Conservation (phyloP, 2,113 vertebrate species). For the Onychorhynchus coronatus region DNA sequence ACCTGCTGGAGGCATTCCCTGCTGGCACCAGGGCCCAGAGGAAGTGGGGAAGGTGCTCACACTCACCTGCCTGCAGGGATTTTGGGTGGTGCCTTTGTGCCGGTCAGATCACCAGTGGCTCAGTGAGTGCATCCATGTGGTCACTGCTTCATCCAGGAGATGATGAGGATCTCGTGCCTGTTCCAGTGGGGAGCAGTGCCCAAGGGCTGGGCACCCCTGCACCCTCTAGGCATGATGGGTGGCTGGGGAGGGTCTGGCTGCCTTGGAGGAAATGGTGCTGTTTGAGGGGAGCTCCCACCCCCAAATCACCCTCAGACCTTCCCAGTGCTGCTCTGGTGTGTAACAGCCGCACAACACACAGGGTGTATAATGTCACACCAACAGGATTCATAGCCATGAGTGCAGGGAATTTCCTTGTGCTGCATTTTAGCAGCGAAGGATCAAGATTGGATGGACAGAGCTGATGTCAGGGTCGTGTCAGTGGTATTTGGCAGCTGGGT, state of each 20-base stretch:
- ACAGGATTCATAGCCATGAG: fast-evolving
- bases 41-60: neutral
- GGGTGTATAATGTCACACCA: fast-evolving
- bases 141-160: neutral
- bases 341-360: fast-evolving
- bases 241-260: neutral
- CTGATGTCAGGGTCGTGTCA: neutral
- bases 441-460: neutral
- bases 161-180: fast-evolving
- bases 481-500: neutral
- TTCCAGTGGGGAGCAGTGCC: fast-evolving
- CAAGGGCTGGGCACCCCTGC: neutral
- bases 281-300: fast-evolving
- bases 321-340: neutral
- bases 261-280: neutral
- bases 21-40: neutral
- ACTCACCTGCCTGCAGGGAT: neutral
- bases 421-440: neutral
- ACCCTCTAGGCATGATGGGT: fast-evolving
- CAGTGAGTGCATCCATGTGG: fast-evolving
- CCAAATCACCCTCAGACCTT: neutral
- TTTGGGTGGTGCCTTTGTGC: fast-evolving
- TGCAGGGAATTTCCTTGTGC: fast-evolving
- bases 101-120: fast-evolving
- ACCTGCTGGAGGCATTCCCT: neutral